These are phyloP conservation scores for Stomatorhinus walkeri DNA, from an alignment of 2,797 vertebrate genomes.

Conservation along the genomic window DNA sequence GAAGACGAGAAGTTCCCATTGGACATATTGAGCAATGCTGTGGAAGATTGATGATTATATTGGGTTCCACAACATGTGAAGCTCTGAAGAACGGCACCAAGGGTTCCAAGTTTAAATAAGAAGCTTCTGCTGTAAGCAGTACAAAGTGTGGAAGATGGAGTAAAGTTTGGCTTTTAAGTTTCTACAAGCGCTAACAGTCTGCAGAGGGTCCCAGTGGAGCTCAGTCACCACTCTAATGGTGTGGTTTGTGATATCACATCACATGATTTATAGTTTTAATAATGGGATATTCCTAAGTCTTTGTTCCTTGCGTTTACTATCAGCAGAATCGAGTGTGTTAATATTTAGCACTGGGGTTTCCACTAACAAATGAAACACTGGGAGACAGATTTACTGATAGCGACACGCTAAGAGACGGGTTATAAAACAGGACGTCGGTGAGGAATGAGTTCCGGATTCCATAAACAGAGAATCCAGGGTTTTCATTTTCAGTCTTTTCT, in stretches of 20 bases:
- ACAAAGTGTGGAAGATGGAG: constrained; percentile 62
- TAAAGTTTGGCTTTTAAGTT: constrained; percentile 62
- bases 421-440: background rate
- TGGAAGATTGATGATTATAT: constrained; percentile 42
- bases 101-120: constrained; percentile 57
- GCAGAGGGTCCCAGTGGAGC: constrained; percentile 40
- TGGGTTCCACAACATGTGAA: constrained; percentile 51
- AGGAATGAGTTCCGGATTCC: background rate
- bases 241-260: background rate
- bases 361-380: background rate
- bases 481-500: background rate
- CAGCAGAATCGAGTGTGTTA: constrained; percentile 6
- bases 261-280: constrained; percentile 12
- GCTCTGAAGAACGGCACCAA: constrained; percentile 41
- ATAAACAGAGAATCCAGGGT: background rate
- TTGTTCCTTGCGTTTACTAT: background rate
- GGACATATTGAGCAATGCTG: background rate
- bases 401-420: background rate
- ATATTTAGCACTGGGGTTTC: background rate
- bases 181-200: constrained; percentile 35
- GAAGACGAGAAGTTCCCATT: background rate
- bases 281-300: constrained; percentile 10
- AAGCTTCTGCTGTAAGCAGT: constrained; percentile 57
- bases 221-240: constrained; percentile 35
- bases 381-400: constrained; percentile 6